A percentile compares a stretch with the other conserved stretches of the same genome.
Conservation (phyloP, 2,797 vertebrate genomes). For the Pantherophis vulpinus region DNA sequence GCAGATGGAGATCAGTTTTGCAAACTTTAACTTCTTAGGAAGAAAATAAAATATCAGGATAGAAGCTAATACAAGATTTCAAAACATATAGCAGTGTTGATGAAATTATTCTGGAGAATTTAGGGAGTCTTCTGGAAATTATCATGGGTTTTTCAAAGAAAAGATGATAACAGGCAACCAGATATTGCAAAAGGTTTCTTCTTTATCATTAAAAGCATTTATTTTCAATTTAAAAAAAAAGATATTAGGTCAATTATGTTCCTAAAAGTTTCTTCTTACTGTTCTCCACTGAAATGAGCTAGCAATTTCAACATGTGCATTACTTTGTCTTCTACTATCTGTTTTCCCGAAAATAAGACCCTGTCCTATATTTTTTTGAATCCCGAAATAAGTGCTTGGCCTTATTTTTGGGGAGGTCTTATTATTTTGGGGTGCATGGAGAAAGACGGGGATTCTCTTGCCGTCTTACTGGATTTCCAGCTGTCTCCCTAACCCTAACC, state of each 20-base stretch:
- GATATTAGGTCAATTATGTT: not conserved
- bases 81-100: not conserved
- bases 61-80: not conserved
- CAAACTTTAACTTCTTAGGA: not conserved
- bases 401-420: too few species aligned
- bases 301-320: too few species aligned
- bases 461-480: too few species aligned
- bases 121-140: not conserved
- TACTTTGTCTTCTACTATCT: not conserved
- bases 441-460: too few species aligned
- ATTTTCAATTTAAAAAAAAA: not conserved
- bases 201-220: not conserved
- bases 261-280: too few species aligned
- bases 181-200: not conserved
- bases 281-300: not conserved
- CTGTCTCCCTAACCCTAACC: too few species aligned
- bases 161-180: not conserved
- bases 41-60: not conserved
- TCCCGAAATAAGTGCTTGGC: too few species aligned
- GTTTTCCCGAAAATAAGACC: too few species aligned
- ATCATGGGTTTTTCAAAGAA: not conserved
- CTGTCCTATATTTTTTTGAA: too few species aligned
- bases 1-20: slow-evolving; percentile 25
- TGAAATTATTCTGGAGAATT: not conserved
- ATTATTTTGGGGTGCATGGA: too few species aligned